Evolutionary conservation across 1,140 invertebrate species (phyloP), one percentile per base, ranked within the genome.

Genomic region (Rhagoletis pomonella): DNA sequence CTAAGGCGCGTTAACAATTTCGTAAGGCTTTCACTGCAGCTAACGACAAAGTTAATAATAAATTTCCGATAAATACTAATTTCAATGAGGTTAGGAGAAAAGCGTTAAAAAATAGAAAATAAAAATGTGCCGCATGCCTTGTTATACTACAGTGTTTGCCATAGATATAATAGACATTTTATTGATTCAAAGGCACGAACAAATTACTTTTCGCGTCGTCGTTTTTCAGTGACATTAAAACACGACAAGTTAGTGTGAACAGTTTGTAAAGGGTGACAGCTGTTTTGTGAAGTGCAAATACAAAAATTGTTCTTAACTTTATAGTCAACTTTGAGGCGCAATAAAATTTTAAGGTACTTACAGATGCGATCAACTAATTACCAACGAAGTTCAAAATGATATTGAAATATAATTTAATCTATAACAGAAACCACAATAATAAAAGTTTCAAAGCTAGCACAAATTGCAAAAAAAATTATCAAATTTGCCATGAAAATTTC

Each of bases 11-110:
- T n/a, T 55, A 81, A 55, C 73, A 81, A 55, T 3, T 47, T 2
- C 5, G 50, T 81, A 10, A 55, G n/a, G 14, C 7, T 58, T 50
- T 62, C 60, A 14, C 60, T 12, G 60, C 60, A 14, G 60, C 17
- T 17, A 62, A n/a, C 44, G 50, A 1, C 47, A 2, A 19, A 19
- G 73, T 55, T 47, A 50, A 19, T 81, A 6, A 81, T 81, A 81
- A 81, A 81, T 81, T 81, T 81, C 73, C 73, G n/a, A 55, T 77
- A 81, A 81, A 81, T 55, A 77, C 19, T 77, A 4, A 81, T 12
- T 58, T 81, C 55, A 19, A 81, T 55, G 19, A 55, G 17, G n/a
- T 14, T n/a, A 17, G 29, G 29, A 29, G 29, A 17, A 81, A 81
- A 55, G 7, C 50, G 44, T 29, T 29, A 29, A 29, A 29, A 55